A percentile compares a stretch with the other conserved stretches of the same genome.
These are phyloP conservation scores for Ichneumoninae sp. DNA, from an alignment of 2,888 invertebrate species.

Conservation along the genomic window DNA sequence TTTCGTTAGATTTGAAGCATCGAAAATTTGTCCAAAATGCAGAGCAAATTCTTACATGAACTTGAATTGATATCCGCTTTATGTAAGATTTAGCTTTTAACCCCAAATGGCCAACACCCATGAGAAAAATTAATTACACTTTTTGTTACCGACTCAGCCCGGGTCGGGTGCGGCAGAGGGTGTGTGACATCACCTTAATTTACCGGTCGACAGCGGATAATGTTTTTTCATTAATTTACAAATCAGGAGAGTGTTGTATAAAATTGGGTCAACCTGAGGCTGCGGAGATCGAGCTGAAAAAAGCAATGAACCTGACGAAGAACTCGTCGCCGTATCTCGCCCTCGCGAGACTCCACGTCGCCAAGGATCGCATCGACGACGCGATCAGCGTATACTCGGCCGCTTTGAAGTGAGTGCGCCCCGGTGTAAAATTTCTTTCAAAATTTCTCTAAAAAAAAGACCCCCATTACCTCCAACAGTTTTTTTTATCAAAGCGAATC, in stretches of 20 bases:
- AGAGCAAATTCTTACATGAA: too few species aligned
- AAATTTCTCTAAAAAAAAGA: neutral
- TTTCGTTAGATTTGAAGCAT: too few species aligned
- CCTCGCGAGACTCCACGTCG: constrained; percentile 89
- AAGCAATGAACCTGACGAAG: constrained; percentile 90
- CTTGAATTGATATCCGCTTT: too few species aligned
- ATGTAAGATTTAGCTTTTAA: too few species aligned
- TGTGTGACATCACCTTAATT: neutral
- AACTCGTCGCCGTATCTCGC: constrained; percentile 91
- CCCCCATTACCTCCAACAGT: neutral
- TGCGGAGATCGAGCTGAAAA: constrained; percentile 90
- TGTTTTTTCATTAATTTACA: neutral
- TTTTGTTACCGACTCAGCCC: neutral
- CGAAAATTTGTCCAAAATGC: too few species aligned
- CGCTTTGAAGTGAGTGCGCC: constrained; percentile 88
- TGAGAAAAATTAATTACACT: neutral
- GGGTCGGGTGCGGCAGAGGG: neutral
- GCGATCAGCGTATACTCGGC: constrained; percentile 90
- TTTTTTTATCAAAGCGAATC: neutral
- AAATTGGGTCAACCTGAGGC: constrained; percentile 88
- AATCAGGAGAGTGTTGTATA: constrained; percentile 90
- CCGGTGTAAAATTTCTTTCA: neutral
- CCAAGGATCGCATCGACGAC: constrained; percentile 88
- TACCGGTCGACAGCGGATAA: neutral
- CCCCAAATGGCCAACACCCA: too few species aligned